Percentiles rank a stretch among this genome's conserved stretches.
phyloP scores from a whole-genome alignment of 53 echinoderm and acorn worm species.

The Holothuria scabra region DNA sequence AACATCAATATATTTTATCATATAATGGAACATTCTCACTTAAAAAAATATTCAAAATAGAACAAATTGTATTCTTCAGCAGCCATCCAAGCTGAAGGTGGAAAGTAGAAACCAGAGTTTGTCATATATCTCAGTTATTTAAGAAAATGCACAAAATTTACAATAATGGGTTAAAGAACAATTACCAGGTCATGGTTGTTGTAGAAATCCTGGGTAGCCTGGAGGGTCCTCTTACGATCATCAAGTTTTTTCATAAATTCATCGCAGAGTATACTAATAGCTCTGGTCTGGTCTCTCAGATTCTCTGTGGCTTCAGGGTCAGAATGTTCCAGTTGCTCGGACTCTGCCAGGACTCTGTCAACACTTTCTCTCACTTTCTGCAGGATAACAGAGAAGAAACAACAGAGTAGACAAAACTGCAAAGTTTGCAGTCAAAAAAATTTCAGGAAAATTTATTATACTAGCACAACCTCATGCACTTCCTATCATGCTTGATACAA shows the following conservation, averaged over 20 bases:
- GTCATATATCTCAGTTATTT: too few relatives aligned
- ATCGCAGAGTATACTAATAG: conserved; percentile 88
- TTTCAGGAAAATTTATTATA: too few relatives aligned
- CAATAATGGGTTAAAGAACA: neutral
- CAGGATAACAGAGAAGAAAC: neutral
- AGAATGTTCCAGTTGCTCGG: conserved; percentile 85
- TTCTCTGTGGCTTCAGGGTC: conserved; percentile 86
- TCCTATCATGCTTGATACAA: neutral
- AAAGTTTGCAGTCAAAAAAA: too few relatives aligned
- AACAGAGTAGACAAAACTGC: neutral
- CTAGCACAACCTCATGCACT: neutral
- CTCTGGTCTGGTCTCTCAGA: conserved; percentile 88
- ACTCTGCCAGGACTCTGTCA: conserved; percentile 68
- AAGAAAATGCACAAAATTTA: neutral
- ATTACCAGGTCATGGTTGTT: conserved; percentile 86
- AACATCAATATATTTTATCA: too few relatives aligned
- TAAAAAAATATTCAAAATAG: too few relatives aligned
- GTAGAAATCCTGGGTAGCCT: conserved; percentile 88
- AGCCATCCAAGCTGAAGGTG: too few relatives aligned
- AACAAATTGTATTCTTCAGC: too few relatives aligned
- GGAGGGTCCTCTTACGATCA: conserved; percentile 79
- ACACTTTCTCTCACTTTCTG: conserved; percentile 93
- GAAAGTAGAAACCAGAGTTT: too few relatives aligned
- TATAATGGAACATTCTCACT: too few relatives aligned
- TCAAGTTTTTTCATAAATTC: conserved; percentile 83